These are phyloP conservation scores for Eupithecia inturbata DNA, from an alignment of 2,888 invertebrate genomes.

Conservation along the genomic window DNA sequence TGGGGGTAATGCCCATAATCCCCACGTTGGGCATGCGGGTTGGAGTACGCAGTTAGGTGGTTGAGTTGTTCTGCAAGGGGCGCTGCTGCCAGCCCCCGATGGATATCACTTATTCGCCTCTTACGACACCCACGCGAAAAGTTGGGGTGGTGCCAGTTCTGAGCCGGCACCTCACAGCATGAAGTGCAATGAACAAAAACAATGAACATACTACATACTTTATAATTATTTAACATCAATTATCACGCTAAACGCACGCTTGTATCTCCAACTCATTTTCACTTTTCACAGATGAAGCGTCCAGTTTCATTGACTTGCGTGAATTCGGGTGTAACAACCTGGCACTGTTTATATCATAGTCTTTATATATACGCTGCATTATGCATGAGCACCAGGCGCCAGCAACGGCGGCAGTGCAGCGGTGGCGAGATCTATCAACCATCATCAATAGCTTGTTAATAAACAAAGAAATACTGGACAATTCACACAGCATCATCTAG, in stretches of 20 bases:
- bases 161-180: no score
- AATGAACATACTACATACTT: background rate
- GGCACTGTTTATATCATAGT: slow-evolving; percentile 45
- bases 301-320: slow-evolving; percentile 58
- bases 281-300: slow-evolving; percentile 58
- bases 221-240: slow-evolving; percentile 5
- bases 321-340: slow-evolving; percentile 78
- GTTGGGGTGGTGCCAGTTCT: no score
- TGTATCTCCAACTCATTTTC: slow-evolving; percentile 49
- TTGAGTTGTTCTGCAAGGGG: no score
- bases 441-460: background rate
- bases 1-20: no score
- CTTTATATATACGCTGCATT: slow-evolving; percentile 54
- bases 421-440: background rate
- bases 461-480: no score
- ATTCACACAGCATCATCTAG: no score
- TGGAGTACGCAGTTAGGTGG: no score
- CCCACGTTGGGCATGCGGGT: no score
- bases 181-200: no score
- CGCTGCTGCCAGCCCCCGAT: no score
- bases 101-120: no score
- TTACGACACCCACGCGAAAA: no score
- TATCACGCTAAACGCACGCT: slow-evolving; percentile 1
- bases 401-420: background rate
- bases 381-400: slow-evolving; percentile 57